These are phyloP conservation scores for Drosophila bocqueti DNA, from an alignment of 1,140 invertebrate genomes.

Conservation along the genomic window DNA sequence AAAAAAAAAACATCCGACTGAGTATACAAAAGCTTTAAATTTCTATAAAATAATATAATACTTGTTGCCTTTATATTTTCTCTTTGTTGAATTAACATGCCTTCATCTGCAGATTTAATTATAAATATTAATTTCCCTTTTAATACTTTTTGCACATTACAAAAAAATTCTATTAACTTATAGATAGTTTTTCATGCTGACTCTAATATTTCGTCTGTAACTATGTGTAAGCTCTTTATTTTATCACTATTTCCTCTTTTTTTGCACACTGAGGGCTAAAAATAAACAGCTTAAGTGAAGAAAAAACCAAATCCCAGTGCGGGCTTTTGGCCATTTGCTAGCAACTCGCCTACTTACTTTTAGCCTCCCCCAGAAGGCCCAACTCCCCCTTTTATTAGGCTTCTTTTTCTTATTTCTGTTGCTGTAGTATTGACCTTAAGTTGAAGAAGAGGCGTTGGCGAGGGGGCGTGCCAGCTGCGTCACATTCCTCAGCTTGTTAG, in stretches of 20 bases:
- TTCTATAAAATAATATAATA: too few species aligned
- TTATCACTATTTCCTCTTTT: background rate
- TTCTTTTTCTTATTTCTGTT: background rate
- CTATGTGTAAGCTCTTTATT: slow-evolving; percentile 6
- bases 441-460: slow-evolving; percentile 2
- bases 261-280: slow-evolving; percentile 14
- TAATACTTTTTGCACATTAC: background rate
- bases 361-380: background rate
- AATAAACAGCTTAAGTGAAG: slow-evolving; percentile 36
- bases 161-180: background rate
- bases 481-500: slow-evolving; percentile 52
- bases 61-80: background rate
- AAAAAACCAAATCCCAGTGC: slow-evolving; percentile 25
- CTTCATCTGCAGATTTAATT: background rate
- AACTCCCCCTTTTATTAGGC: slow-evolving; percentile 5
- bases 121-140: background rate
- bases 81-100: too few species aligned
- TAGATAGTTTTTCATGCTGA: background rate
- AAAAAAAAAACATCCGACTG: background rate
- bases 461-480: slow-evolving; percentile 10
- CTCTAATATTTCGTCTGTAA: background rate
- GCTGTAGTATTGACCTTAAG: slow-evolving; percentile 19
- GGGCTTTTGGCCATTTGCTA: slow-evolving; percentile 16
- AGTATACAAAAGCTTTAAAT: accelerated
- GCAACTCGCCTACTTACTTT: background rate